These are phyloP conservation scores for Atractosteus spatula DNA, from an alignment of 2,113 vertebrate species.

Conservation along the genomic window DNA sequence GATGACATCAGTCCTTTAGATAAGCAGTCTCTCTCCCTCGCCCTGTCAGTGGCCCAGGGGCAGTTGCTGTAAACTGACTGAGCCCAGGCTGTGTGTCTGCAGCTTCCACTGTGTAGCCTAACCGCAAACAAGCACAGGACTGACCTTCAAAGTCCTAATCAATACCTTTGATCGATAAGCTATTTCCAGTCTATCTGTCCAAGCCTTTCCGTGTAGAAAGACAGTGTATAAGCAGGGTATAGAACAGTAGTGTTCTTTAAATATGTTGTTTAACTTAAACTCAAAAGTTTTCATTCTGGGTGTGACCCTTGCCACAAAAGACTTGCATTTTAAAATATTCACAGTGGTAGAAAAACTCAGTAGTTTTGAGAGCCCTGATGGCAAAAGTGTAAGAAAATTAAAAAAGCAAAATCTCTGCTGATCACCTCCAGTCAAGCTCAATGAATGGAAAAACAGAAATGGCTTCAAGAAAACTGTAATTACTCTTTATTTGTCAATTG, in stretches of 20 bases:
- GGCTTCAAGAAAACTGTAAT: too few species aligned
- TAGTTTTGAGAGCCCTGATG: too few species aligned
- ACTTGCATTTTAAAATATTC: too few species aligned
- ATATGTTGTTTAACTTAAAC: too few species aligned
- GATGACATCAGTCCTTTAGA: constrained; percentile 13
- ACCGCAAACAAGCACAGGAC: constrained; percentile 22
- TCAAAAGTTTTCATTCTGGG: too few species aligned
- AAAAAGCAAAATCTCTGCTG: too few species aligned
- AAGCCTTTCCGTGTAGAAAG: neutral
- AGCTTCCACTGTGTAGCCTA: neutral
- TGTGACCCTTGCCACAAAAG: too few species aligned
- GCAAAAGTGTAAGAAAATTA: too few species aligned
- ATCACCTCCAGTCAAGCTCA: too few species aligned
- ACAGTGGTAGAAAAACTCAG: too few species aligned
- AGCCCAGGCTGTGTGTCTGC: neutral
- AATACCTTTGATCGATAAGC: constrained; percentile 30
- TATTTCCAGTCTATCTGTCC: constrained; percentile 11
- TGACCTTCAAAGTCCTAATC: constrained; percentile 48
- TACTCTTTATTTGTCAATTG: too few species aligned
- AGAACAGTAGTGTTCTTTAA: constrained; percentile 13
- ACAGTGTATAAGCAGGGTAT: constrained; percentile 19
- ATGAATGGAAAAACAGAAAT: too few species aligned
- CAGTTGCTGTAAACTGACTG: neutral
- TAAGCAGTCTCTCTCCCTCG: neutral
- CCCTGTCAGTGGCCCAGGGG: neutral